Base-by-base conservation (phyloP, 2,888 invertebrate genomes). In the Erebia epiphron region DNA sequence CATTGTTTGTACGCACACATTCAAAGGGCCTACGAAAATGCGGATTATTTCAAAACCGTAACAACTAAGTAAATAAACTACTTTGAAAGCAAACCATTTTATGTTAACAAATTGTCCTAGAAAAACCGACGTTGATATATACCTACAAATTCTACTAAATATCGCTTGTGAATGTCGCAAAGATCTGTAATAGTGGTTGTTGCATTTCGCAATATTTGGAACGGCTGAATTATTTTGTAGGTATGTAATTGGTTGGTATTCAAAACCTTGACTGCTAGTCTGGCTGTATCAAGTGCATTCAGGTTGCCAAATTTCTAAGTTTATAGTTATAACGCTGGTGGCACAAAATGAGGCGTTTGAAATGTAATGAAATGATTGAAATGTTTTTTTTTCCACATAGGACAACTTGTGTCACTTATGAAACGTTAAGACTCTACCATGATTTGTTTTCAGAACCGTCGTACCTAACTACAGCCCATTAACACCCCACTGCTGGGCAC, bases 251-350 rank as follows among this genome's bases (percentile, higher is more conserved):
- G 61, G 50, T 68, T 62, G 21, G n/a, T 67, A 67, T 67, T 18
- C 58, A 54, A 64, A 69, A 52, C 75, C 75, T 75, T 75, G 75
- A 75, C 56, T 70, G 66, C 65, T 56, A 50, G 71, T 70, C 62
- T 64, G 67, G 60, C 60, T 58, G 18, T 70, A 73, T 67, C 65
- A 70, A 67, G 68, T 70, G 67, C 70, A 68, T 68, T 67, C 49
- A 43, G n/a, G 64, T 70, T 70, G 64, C 72, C 64, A 70, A 67
- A 67, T 73, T n/a, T n/a, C 70, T 62, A 68, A 54, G 18, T 54
- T 18, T 18, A 52, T 52, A 57, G 56, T 57, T 14, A 26, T 14
- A 10, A 16, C 11, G 60, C 43, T 11, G 9, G 14, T 26, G 21
- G 26, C 16, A 26, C 52, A 16, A 2, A 11, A 5, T 52, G n/a